A percentile compares a stretch with the other conserved stretches of the same genome.
Evolutionary conservation across 2,888 invertebrate genomes (phyloP).

Genomic region (Parnassius apollo): DNA sequence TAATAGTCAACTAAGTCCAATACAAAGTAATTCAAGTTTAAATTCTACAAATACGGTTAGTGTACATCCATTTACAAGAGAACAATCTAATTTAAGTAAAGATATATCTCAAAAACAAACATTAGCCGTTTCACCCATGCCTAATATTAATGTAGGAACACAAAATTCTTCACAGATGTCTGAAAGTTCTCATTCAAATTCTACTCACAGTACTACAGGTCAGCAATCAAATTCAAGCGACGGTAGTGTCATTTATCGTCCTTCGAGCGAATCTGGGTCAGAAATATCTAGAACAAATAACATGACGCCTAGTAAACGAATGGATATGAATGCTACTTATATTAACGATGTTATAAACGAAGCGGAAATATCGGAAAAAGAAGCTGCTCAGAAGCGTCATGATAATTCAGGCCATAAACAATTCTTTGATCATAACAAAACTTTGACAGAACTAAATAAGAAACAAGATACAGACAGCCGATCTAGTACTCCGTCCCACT

Average conservation of each 20-base stretch:
- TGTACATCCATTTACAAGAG: slow-evolving; percentile 73
- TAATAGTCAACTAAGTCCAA: slow-evolving; percentile 79
- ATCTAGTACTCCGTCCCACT: slow-evolving; percentile 74
- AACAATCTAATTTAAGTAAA: slow-evolving; percentile 76
- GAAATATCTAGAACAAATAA: slow-evolving; percentile 77
- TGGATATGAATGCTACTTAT: slow-evolving; percentile 77
- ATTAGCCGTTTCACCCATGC: slow-evolving; percentile 88
- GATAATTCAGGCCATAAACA: slow-evolving; percentile 53
- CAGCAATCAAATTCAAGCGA: slow-evolving; percentile 87
- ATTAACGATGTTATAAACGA: slow-evolving; percentile 79
- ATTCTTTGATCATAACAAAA: slow-evolving; percentile 59
- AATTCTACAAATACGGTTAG: slow-evolving; percentile 76
- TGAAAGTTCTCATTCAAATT: slow-evolving; percentile 84
- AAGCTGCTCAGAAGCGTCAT: slow-evolving; percentile 64
- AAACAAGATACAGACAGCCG: slow-evolving; percentile 61
- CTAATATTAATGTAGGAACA: slow-evolving; percentile 67
- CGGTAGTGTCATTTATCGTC: slow-evolving; percentile 87
- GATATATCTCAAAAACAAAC: slow-evolving; percentile 76
- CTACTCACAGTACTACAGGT: slow-evolving; percentile 83
- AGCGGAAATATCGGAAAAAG: slow-evolving; percentile 74
- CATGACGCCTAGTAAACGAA: slow-evolving; percentile 73
- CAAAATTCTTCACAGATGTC: slow-evolving; percentile 78
- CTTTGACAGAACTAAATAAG: slow-evolving; percentile 58
- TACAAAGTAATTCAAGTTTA: slow-evolving; percentile 81
- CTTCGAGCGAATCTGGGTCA: slow-evolving; percentile 86